Evolutionary conservation across 2,888 invertebrate genomes (phyloP).

Genomic region (Zele albiditarsus): DNA sequence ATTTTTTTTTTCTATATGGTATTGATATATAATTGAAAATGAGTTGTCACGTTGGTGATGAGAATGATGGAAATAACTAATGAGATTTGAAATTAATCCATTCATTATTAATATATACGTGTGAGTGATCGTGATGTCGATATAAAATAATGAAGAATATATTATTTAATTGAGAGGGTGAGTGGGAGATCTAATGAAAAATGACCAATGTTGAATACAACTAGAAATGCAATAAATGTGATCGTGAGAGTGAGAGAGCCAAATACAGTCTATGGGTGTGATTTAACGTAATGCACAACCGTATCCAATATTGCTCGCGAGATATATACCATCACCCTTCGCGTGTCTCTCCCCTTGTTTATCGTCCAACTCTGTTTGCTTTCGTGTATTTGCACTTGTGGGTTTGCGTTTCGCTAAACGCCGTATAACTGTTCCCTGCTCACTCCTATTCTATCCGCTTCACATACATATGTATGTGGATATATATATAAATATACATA

Average conservation of each 20-base stretch:
- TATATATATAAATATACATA: not conserved
- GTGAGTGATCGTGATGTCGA: not conserved
- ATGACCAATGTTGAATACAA: slow-evolving; percentile 17
- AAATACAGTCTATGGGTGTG: slow-evolving; percentile 29
- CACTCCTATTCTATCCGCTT: slow-evolving; percentile 23
- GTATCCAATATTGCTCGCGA: slow-evolving; percentile 44
- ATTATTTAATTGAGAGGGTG: not conserved
- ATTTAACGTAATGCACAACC: slow-evolving; percentile 54
- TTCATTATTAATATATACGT: not conserved
- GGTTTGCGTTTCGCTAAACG: slow-evolving; percentile 45
- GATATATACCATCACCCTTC: slow-evolving; percentile 17
- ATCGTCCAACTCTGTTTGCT: slow-evolving; percentile 36
- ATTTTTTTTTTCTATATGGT: not conserved
- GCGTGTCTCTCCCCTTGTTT: not conserved
- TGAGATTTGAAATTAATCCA: not conserved
- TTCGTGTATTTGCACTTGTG: slow-evolving; percentile 43
- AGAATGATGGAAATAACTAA: not conserved
- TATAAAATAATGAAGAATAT: slow-evolving; percentile 4
- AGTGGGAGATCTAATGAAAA: slow-evolving; percentile 16
- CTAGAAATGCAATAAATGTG: slow-evolving; percentile 41
- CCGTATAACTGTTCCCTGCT: slow-evolving; percentile 38
- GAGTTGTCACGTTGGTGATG: not conserved
- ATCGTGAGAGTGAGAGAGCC: not conserved
- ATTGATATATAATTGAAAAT: not conserved
- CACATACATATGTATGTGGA: not conserved